Evolutionary conservation across 23 tunicate species (phyloP), one percentile per base, ranked within the genome.

Genomic region (Pegea sp.): DNA sequence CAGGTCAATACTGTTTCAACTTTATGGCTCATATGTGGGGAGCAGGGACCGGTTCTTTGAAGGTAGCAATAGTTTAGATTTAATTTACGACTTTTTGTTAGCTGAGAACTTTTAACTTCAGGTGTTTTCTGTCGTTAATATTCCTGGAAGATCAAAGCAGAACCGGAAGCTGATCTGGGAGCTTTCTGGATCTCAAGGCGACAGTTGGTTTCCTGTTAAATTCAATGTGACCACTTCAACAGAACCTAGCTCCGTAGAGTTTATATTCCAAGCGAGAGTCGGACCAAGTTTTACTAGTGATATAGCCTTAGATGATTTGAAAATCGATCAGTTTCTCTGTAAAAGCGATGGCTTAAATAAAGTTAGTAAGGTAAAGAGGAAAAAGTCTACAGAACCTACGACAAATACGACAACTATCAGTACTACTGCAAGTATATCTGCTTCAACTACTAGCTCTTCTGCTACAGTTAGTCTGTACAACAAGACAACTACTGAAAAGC

Each of bases 251-350:
- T 53, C 59, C 30, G 93, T 80, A 7, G 53, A 62, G 42, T 57
- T 80, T 32, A 48, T 65, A 26, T 61, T 84, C 26, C 68, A 66
- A 57, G 95, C 84, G 30, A 64, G n/a, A 34, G 48, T 84, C 34
- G 95, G 95, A 20, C 63, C 69, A 24, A 84, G 73, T 29, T 84
- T 84, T 59, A 84, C 95, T 4, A 74, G 95, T 51, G 95, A 84
- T 44, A 58, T 78, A 34, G 95, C 95, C 22, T 22, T 84, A 26
- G 95, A 84, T 51, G 95, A 84, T 34, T 34, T 84, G 21, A 5
- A 49, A 3, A 55, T 80, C 11, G n/a, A n/a, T n/a, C n/a, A n/a
- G n/a, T n/a, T n/a, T n/a, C n/a, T n/a, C n/a, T n/a, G n/a, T n/a
- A n/a, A n/a, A n/a, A n/a, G n/a, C n/a, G n/a, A n/a, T n/a, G n/a